These are phyloP conservation scores for Metaphire vulgaris DNA, from an alignment of 1,140 invertebrate genomes.

Conservation along the genomic window DNA sequence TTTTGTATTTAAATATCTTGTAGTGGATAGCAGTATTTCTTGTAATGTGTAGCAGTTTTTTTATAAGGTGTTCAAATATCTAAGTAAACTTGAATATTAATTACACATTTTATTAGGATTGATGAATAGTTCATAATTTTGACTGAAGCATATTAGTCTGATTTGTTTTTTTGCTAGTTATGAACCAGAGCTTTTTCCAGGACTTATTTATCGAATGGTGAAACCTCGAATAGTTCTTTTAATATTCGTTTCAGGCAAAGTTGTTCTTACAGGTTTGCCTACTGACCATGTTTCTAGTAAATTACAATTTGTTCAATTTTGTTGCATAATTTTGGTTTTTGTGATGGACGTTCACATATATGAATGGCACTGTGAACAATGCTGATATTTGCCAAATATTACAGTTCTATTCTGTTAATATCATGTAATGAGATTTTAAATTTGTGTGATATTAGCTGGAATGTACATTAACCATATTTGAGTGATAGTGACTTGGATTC, in stretches of 20 bases:
- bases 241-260: constrained; percentile 99
- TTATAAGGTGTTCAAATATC: no score
- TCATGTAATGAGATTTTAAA: neutral
- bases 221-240: constrained; percentile 96
- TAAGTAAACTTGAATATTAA: no score
- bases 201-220: constrained; percentile 98
- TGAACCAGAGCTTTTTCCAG: constrained; percentile 80
- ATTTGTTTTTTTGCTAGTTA: constrained; percentile 51
- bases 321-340: neutral
- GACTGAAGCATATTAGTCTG: neutral
- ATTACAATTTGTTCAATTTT: constrained; percentile 17
- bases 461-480: no score
- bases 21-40: no score
- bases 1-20: no score
- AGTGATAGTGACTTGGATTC: no score
- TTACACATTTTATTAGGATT: no score
- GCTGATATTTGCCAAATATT: neutral
- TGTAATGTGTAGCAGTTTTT: no score
- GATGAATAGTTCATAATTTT: no score
- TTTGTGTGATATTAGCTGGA: no score
- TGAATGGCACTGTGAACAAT: neutral
- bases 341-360: neutral
- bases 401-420: neutral
- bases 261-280: constrained; percentile 92
- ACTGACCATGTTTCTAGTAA: no score